Base-by-base conservation (phyloP, 2,113 vertebrate genomes). In the Anarrhichthys ocellatus region DNA sequence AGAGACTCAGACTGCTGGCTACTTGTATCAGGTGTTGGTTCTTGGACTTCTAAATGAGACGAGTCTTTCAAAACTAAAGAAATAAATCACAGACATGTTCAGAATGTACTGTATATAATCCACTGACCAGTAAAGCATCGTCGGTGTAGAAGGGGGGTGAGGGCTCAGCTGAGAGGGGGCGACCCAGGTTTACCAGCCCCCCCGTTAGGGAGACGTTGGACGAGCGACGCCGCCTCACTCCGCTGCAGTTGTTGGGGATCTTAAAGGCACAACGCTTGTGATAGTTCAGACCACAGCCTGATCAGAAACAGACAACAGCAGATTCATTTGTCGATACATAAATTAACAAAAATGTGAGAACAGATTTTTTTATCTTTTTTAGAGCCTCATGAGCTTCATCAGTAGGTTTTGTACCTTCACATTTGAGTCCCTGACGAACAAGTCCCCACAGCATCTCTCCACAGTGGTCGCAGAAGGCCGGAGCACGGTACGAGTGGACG, bases 251-350 rank as follows among this genome's bases (percentile, higher is more conserved):
- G 90, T 99, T 99, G 1, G 97, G 98, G 76, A 99, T 99, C 93
- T 99, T 99, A 95, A 99, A 99, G 4, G 98, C 98, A 93, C 98
- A 99, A 62, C 98, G 96, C 90, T 99, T 99, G 91, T 99, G 98
- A 88, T 99, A 99, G 92, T 99, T 99, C 64, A 98, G 95, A 54
- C 98, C 98, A 71, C 98, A 99, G 32, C 98, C 98, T 99, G 88
- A 50, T 65, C 22, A 69, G 52, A 75, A 27, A 64, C 20, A 29
- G n/a, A 56, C 6, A 18, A 13, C 20, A 0, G 7, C 3, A 18
- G 9, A 17, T 9, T 36, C 7, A n/a, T 54, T 6, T 6, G 17
- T 2, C 32, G 38, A 18, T 22, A 6, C 13, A 6, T 8, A 22
- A 34, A 13, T 36, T 9, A 38, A 34, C 64, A 24, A 6, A 65